Conservation (phyloP, 2,888 invertebrate genomes). For the Temnothorax rugatulus region DNA sequence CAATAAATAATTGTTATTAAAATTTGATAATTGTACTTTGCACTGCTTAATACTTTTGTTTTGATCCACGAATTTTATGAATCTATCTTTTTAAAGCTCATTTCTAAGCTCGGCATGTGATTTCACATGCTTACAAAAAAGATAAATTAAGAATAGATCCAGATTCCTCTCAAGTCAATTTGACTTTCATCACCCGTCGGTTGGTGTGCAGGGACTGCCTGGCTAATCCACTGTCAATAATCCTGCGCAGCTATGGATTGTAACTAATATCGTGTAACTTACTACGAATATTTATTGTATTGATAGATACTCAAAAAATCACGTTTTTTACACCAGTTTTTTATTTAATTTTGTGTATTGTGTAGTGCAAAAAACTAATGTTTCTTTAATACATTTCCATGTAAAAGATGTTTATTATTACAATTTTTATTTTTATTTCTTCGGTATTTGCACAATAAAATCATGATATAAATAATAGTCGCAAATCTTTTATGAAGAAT, state of each 20-base stretch:
- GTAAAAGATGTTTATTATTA: neutral
- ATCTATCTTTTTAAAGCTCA: neutral
- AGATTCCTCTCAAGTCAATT: conserved; percentile 26
- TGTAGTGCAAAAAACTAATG: neutral
- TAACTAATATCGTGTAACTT: neutral
- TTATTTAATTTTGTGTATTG: neutral
- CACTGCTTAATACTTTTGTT: neutral
- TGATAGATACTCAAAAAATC: neutral
- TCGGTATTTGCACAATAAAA: conserved; percentile 2
- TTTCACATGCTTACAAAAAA: neutral
- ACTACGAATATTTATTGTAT: conserved; percentile 10
- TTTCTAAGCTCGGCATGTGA: neutral
- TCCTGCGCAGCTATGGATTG: neutral
- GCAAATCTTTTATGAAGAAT: neutral
- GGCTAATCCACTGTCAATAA: conserved; percentile 39
- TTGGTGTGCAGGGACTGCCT: conserved; percentile 11
- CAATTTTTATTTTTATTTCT: neutral
- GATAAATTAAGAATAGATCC: neutral
- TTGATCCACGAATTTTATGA: neutral
- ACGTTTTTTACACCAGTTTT: neutral
- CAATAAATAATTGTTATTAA: conserved; percentile 26
- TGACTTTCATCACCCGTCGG: conserved; percentile 37
- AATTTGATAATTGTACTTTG: neutral
- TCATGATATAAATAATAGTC: neutral
- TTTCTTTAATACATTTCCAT: neutral